Base-by-base conservation (phyloP, 1,140 invertebrate genomes). In the Leptoteleia sp. region DNA sequence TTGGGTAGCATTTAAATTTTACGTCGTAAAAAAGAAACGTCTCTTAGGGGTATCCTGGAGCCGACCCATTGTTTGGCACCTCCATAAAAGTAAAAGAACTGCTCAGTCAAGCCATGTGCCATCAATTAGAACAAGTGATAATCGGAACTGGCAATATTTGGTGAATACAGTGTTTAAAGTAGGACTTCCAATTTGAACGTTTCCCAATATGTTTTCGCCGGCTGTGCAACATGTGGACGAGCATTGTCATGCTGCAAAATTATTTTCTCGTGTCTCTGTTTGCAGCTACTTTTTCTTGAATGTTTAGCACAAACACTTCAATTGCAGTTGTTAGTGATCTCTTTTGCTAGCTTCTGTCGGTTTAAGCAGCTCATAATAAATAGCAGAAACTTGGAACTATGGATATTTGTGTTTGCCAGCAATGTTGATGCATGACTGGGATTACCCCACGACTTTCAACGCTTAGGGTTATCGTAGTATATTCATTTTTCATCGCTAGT, bases 401-500 rank as follows among this genome's bases (percentile, higher is more conserved):
- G 27, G 8, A 29, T 29, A 37, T 37, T 37, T 12, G 15, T 13
- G 7, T 16, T 37, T 4, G 17, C 29, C 0, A 8, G 1, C 15
- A n/a, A 35, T 33, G 17, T 37, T 6, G 17, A 33, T 4, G 17
- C n/a, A 19, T 35, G 33, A 6, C 13, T 11, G 11, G 33, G 31
- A 5, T 31, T 31, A 6, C 13, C 45, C 13, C 27, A 48, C 9
- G 45, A 31, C 15, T 31, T 29, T 29, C 6, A 3, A 25, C 22
- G 22, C 6, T 4, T 29, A 29, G 6, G 6, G 6, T 29, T 29
- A 29, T 29, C 47, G 7, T 50, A 16, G 15, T 33, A 13, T 9
- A 50, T 27, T 13, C 13, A 50, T 17, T 50, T 50, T 50, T 31
- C 47, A 27, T 50, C 16, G 15, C 27, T 16, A 33, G 47, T 50